phyloP scores from a whole-genome alignment of 2,113 vertebrate genomes.

The Erpornis zantholeuca region DNA sequence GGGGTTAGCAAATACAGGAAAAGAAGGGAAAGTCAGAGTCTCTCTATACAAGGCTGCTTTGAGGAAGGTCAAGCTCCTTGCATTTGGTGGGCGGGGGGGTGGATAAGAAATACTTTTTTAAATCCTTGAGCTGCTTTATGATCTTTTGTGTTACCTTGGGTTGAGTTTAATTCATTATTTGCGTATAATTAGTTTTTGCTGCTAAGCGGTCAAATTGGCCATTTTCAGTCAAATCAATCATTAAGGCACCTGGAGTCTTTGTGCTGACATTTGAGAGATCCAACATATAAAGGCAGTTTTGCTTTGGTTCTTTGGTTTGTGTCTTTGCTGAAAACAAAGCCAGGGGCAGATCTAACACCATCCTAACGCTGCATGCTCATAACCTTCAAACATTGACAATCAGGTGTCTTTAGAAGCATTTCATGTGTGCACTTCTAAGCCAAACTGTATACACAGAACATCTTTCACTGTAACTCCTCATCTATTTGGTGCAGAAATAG shows the following conservation, averaged over 20 bases:
- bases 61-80: neutral
- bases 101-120: neutral
- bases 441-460: neutral
- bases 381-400: neutral
- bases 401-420: neutral
- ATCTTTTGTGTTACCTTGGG: neutral
- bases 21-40: neutral
- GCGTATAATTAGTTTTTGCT: neutral
- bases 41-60: neutral
- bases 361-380: rapidly evolving
- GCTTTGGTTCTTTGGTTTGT: neutral
- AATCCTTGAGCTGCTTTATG: neutral
- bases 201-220: neutral
- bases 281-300: neutral
- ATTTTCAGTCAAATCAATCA: conserved; percentile 32
- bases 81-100: neutral
- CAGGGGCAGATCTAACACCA: neutral
- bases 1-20: neutral
- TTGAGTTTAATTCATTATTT: neutral
- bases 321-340: neutral
- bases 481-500: neutral
- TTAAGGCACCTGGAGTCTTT: neutral
- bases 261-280: neutral
- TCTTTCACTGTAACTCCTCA: neutral
- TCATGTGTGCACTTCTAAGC: neutral